Evolutionary conservation across 2,113 vertebrate species (phyloP).

Genomic region (Coptodon rendalli): DNA sequence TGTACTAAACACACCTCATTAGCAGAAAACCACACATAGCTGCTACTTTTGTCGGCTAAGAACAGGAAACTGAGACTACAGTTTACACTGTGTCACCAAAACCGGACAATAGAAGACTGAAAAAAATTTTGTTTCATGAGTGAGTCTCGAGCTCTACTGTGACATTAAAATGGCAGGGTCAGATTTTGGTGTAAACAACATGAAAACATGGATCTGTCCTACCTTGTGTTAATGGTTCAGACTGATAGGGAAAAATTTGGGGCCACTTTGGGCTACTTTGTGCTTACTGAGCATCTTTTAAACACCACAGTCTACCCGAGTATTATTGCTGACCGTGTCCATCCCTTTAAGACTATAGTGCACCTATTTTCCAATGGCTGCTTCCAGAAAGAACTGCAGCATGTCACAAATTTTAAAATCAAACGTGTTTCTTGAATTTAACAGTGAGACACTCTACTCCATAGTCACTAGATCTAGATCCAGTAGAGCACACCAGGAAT

Average conservation of each 20-base stretch:
- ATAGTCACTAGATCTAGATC: neutral
- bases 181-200: neutral
- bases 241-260: rapidly evolving
- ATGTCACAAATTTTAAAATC: neutral
- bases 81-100: neutral
- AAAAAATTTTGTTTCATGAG: neutral
- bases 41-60: neutral
- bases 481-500: neutral
- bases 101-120: neutral
- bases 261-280: rapidly evolving
- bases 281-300: neutral
- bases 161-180: neutral
- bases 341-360: neutral
- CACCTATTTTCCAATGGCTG: neutral
- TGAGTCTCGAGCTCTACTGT: neutral
- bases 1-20: neutral
- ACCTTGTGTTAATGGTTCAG: neutral
- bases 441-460: neutral
- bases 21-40: neutral
- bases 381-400: no score
- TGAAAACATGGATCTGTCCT: neutral
- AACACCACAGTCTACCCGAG: neutral
- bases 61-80: neutral
- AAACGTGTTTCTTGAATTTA: neutral
- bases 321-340: neutral